These are phyloP conservation scores for Galbula dea DNA, from an alignment of 2,113 vertebrate species.

Conservation along the genomic window DNA sequence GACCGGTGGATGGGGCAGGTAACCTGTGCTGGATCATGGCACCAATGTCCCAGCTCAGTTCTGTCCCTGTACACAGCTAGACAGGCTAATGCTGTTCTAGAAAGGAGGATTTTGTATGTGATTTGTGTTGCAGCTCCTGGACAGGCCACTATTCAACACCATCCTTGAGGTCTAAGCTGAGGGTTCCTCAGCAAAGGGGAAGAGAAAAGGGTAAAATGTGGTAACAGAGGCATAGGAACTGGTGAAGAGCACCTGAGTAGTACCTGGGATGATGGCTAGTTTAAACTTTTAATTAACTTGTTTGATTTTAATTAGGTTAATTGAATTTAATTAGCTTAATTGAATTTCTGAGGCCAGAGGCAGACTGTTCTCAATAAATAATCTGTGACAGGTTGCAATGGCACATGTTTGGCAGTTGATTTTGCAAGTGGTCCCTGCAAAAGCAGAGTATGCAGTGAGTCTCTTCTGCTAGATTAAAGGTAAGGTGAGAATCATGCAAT, in stretches of 20 bases:
- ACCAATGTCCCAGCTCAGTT: accelerated
- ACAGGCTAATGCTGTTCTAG: neutral
- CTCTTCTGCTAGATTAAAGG: neutral
- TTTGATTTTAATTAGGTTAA: neutral
- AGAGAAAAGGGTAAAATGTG: neutral
- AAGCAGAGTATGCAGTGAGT: neutral
- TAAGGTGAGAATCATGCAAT: neutral
- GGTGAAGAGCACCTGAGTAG: neutral
- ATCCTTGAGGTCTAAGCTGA: accelerated
- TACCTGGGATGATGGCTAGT: neutral
- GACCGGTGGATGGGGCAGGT: neutral
- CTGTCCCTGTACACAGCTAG: neutral
- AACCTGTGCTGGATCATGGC: neutral
- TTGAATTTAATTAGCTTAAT: neutral
- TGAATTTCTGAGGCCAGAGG: neutral
- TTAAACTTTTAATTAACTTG: neutral
- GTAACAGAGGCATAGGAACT: neutral
- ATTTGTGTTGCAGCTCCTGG: neutral
- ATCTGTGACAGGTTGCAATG: neutral
- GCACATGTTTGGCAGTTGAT: neutral
- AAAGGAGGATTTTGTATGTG: neutral
- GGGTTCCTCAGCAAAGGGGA: neutral
- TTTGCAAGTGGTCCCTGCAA: neutral
- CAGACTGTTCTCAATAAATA: neutral
- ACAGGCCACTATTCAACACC: neutral